Percentiles rank a stretch among this genome's conserved stretches.
Evolutionary conservation across 2,888 invertebrate species (phyloP).

Genomic region (Aradus depressus): DNA sequence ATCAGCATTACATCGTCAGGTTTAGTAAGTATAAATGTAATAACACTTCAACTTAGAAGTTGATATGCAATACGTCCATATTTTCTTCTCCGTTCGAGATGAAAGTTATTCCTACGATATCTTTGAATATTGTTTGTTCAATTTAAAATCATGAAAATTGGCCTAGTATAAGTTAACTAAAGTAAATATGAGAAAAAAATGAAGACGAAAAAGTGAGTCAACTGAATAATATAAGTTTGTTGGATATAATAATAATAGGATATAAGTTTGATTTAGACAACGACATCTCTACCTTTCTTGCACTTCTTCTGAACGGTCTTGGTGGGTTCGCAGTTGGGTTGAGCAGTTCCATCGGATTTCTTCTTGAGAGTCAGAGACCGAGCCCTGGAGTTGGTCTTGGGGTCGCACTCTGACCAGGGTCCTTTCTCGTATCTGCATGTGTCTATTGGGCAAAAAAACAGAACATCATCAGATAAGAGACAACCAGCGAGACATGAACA

Average conservation of each 20-base stretch:
- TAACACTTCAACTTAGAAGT: no score
- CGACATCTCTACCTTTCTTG: slow-evolving; percentile 59
- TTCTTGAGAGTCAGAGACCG: slow-evolving; percentile 66
- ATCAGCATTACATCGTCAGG: no score
- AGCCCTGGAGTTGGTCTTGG: slow-evolving; percentile 68
- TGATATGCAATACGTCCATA: no score
- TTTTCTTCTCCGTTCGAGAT: no score
- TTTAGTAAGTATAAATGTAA: no score
- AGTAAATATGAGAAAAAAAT: neutral
- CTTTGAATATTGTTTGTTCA: no score
- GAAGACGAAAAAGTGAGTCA: neutral
- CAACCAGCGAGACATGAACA: no score
- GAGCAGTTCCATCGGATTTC: slow-evolving; percentile 53
- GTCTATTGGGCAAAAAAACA: slow-evolving; percentile 23
- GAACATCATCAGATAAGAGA: no score
- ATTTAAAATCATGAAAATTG: no score
- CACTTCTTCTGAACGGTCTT: slow-evolving; percentile 84
- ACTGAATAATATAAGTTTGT: no score
- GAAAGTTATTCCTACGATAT: no score
- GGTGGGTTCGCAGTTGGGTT: slow-evolving; percentile 63
- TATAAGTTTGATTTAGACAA: neutral
- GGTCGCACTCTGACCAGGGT: slow-evolving; percentile 79
- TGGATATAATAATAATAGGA: neutral
- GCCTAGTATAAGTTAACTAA: no score
- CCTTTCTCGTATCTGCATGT: slow-evolving; percentile 73